These are phyloP conservation scores for Meloidogyne hapla DNA, from an alignment of 1,140 invertebrate genomes.

Conservation along the genomic window DNA sequence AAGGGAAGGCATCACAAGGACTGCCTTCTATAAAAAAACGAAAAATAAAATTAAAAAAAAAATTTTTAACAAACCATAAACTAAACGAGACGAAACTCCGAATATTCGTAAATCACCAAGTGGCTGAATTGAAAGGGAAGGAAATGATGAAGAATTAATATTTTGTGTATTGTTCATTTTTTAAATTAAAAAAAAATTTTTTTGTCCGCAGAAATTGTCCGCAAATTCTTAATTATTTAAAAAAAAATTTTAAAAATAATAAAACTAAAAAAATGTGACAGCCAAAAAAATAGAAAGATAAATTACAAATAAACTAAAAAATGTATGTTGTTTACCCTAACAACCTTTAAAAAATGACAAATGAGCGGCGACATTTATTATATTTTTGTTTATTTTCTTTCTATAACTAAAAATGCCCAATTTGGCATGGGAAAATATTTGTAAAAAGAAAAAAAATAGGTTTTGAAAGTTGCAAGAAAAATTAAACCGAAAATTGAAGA, in stretches of 20 bases:
- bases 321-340: background rate
- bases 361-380: conserved; percentile 1
- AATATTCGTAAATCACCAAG: background rate
- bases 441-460: background rate
- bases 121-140: background rate
- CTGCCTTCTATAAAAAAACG: conserved; percentile 17
- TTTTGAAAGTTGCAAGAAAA: too few species aligned
- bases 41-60: too few species aligned
- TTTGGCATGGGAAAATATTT: background rate
- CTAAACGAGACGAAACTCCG: conserved; percentile 19
- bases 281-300: background rate
- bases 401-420: background rate
- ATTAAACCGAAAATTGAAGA: too few species aligned
- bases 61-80: conserved; percentile 14
- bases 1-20: conserved; percentile 31
- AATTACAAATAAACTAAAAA: background rate
- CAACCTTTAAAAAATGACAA: conserved; percentile 5
- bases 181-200: background rate
- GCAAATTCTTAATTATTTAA: too few species aligned
- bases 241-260: too few species aligned
- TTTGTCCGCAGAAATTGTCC: too few species aligned
- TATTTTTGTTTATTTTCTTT: background rate
- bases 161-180: background rate
- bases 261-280: too few species aligned
- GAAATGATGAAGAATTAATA: background rate